Percentiles rank a stretch among this genome's conserved stretches.
These are phyloP conservation scores for Crotalus viridis DNA, from an alignment of 2,113 vertebrate species.

Conservation along the genomic window DNA sequence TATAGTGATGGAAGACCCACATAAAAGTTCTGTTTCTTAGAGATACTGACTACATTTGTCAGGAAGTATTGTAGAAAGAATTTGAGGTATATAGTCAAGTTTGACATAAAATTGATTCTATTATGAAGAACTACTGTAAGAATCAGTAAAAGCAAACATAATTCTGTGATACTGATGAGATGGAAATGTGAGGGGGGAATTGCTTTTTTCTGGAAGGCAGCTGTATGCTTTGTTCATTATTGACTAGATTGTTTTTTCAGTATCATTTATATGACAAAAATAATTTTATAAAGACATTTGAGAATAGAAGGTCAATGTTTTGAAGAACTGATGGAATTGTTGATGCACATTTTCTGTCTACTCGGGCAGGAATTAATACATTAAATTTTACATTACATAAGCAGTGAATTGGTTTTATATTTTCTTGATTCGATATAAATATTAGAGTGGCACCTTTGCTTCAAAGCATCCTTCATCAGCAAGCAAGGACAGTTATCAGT, in stretches of 20 bases:
- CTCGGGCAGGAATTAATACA: not conserved
- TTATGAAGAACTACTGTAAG: not conserved
- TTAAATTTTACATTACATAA: not conserved
- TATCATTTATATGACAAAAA: not conserved
- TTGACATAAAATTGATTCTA: not conserved
- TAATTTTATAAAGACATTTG: not conserved
- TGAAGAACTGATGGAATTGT: accelerated
- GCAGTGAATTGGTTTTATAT: not conserved
- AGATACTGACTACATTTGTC: not conserved
- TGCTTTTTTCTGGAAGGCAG: not conserved
- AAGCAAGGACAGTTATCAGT: conserved; percentile 79
- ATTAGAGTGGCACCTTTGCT: conserved; percentile 75
- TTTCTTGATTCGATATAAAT: not conserved
- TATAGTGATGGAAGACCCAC: not conserved
- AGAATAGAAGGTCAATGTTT: not conserved
- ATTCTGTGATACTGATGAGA: not conserved
- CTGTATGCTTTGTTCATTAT: not conserved
- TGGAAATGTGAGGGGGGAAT: not conserved
- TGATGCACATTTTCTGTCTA: not conserved
- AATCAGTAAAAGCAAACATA: not conserved
- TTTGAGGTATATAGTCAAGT: not conserved
- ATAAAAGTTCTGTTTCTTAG: not conserved
- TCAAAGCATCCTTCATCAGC: conserved; percentile 73
- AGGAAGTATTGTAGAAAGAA: not conserved
- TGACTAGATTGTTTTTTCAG: not conserved